Evolutionary conservation across 1,140 invertebrate genomes (phyloP), one percentile per base, ranked within the genome.

Genomic region (Globodera ellingtonae): DNA sequence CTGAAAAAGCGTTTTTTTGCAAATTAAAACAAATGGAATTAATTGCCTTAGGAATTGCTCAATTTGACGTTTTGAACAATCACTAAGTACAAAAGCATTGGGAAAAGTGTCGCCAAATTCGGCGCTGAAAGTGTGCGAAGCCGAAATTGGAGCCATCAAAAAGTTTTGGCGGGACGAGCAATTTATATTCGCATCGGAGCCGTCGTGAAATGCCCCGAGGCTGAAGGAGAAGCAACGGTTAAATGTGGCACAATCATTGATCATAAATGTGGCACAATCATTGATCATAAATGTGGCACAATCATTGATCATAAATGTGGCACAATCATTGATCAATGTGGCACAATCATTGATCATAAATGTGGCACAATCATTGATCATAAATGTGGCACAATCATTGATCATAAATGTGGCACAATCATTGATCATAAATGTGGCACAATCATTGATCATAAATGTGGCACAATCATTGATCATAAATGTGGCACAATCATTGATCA

Each of bases 131-230:
- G 85, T 81, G 47, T 77, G 75, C 21, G 75, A 77, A 3, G 79
- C 70, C 50, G 79, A 80, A 21, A 75, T 65, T 0, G 87, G 82
- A 5, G 86, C 78, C 86, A 87, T 87, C 24, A 87, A 52, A 80
- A 80, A 86, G 50, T 87, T 87, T n/a, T 77, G 62, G 35, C 59
- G 35, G 5, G 79, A 78, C 73, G 79, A 74, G 78, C 86, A 87
- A 24, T 82, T 80, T 13, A 79, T 69, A 15, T 76, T 80, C 15
- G 80, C 73, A 52, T 79, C 79, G 9, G 73, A 74, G 4, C 86
- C 86, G 72, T 87, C 86, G 35, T 87, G 86, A 69, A 82, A 85
- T 7, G 86, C 81, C 3, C 86, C 86, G 6, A 87, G 72, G 59
- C 86, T 86, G 75, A 72, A 78, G 56, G 35, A 21, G 6, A 46